A percentile compares a stretch with the other conserved stretches of the same genome.
Conservation (phyloP, 1,140 invertebrate species). For the Lineus longissimus region DNA sequence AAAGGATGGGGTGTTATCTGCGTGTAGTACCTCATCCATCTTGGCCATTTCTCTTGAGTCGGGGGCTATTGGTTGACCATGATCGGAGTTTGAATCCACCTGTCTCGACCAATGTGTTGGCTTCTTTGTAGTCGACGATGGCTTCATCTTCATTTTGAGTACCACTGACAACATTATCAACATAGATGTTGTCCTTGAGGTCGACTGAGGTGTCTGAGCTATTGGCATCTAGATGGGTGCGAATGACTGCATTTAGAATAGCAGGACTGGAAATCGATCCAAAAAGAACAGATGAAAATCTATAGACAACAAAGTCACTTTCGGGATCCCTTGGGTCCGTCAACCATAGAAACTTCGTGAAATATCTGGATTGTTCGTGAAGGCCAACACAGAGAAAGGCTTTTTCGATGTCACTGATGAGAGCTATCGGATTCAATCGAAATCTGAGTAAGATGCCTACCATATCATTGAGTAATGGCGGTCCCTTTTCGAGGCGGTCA, state of each 20-base stretch:
- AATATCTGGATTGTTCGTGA: neutral
- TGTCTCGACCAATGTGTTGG: neutral
- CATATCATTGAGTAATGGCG: neutral
- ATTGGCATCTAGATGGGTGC: neutral
- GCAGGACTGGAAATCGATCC: neutral
- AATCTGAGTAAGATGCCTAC: neutral
- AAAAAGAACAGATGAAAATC: no score
- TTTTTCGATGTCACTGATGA: neutral
- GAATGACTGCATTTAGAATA: neutral
- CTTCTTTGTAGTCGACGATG: neutral
- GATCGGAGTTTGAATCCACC: neutral
- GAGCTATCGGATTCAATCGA: neutral
- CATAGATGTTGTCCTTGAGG: neutral
- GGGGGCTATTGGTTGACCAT: neutral
- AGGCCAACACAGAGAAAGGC: neutral
- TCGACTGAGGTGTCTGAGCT: neutral
- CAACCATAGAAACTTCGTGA: slow-evolving; percentile 23
- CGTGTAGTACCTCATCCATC: neutral
- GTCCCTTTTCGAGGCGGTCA: neutral
- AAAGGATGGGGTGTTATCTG: neutral
- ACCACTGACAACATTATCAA: neutral
- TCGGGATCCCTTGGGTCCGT: neutral
- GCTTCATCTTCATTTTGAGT: neutral
- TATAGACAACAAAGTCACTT: neutral
- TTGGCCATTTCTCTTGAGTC: neutral